A percentile compares a stretch with the other conserved stretches of the same genome.
Conservation (phyloP, 2,888 invertebrate species). For the Apomyelois bistriatella region DNA sequence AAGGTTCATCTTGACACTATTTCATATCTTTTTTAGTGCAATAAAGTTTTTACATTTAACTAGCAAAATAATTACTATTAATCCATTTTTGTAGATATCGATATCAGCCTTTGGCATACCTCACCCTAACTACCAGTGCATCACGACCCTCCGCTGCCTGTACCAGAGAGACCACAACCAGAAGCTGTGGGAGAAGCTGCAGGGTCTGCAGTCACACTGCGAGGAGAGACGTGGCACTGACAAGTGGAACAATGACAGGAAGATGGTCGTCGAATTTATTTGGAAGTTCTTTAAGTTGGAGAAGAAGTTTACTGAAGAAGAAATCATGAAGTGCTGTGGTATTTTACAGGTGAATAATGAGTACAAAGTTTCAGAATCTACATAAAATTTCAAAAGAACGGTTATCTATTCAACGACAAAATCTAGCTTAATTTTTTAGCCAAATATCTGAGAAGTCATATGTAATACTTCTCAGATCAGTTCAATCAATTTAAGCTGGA, state of each 20-base stretch:
- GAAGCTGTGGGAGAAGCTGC: slow-evolving; percentile 82
- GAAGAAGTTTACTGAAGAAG: slow-evolving; percentile 82
- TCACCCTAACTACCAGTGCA: slow-evolving; percentile 88
- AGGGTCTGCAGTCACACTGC: slow-evolving; percentile 83
- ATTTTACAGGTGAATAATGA: slow-evolving; percentile 84
- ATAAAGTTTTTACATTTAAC: no score
- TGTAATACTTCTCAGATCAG: no score
- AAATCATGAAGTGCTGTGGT: slow-evolving; percentile 87
- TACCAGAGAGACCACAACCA: slow-evolving; percentile 82
- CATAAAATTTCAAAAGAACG: no score
- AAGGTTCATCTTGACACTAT: no score
- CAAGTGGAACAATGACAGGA: slow-evolving; percentile 80
- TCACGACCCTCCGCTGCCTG: slow-evolving; percentile 85
- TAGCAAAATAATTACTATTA: no score
- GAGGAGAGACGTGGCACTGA: slow-evolving; percentile 80
- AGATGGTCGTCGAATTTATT: slow-evolving; percentile 80
- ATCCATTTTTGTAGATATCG: slow-evolving; percentile 66
- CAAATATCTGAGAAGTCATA: no score
- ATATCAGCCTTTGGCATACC: slow-evolving; percentile 83
- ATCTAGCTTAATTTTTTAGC: no score
- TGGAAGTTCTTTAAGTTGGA: slow-evolving; percentile 84
- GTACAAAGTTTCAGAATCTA: neutral
- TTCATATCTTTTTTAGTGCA: no score
- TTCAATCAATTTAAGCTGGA: no score
- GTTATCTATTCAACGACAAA: no score